These are phyloP conservation scores for Henicopernis longicauda DNA, from an alignment of 2,113 vertebrate species.

Conservation along the genomic window DNA sequence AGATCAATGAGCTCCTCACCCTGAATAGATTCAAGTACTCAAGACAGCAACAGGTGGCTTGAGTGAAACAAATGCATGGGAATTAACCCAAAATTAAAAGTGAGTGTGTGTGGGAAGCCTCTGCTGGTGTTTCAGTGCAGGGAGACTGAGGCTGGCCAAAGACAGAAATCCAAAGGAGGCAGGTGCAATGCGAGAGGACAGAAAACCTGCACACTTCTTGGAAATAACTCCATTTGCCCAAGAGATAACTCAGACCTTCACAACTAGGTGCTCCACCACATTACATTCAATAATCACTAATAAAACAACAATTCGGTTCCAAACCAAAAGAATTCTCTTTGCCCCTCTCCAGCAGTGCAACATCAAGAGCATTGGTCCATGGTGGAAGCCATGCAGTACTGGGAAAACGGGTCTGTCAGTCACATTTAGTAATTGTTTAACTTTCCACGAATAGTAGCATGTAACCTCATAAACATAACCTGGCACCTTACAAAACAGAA, in stretches of 20 bases:
- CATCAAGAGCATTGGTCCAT: fast-evolving
- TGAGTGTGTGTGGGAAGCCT: not conserved
- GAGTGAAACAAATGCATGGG: not conserved
- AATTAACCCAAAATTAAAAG: not conserved
- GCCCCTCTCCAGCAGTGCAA: not conserved
- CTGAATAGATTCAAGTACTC: not conserved
- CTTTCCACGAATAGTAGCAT: not conserved
- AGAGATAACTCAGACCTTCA: not conserved
- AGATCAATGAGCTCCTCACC: not conserved
- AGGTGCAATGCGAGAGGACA: not conserved
- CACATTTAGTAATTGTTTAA: not conserved
- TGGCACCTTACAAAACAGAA: not conserved
- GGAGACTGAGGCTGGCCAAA: not conserved
- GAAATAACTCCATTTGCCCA: not conserved
- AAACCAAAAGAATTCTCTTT: not conserved
- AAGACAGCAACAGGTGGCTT: not conserved
- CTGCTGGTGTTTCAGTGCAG: not conserved
- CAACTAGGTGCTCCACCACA: not conserved
- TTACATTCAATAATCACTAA: not conserved
- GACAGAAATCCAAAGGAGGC: not conserved
- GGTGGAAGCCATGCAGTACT: not conserved
- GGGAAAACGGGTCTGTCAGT: not conserved
- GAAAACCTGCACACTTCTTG: not conserved
- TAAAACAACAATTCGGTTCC: not conserved
- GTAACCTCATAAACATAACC: not conserved